Evolutionary conservation across 1,140 invertebrate genomes (phyloP).

Genomic region (Zaprionus davidi): DNA sequence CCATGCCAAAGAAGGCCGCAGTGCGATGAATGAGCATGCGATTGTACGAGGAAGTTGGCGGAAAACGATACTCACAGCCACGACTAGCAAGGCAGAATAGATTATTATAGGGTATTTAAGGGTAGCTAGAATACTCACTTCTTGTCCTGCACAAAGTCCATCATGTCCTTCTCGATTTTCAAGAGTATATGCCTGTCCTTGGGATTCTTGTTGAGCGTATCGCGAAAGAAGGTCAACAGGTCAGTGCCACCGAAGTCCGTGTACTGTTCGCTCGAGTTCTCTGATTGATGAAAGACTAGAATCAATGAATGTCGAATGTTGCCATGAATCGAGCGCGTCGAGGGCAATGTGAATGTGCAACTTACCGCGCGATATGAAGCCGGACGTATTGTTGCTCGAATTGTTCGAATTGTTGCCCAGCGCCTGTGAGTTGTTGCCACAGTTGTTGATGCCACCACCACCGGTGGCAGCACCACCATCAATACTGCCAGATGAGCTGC

Average conservation of each 20-base stretch:
- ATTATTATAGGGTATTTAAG: neutral
- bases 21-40: conserved; percentile 97
- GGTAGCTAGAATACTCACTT: conserved; percentile 86
- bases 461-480: conserved; percentile 42
- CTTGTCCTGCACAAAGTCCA: conserved; percentile 92
- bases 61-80: conserved; percentile 91
- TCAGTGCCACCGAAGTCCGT: conserved; percentile 92
- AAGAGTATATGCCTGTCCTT: conserved; percentile 94
- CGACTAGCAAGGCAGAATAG: conserved; percentile 78
- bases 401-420: conserved; percentile 54
- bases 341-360: conserved; percentile 27
- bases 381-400: conserved; percentile 81
- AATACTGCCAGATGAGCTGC: conserved; percentile 70
- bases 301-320: conserved; percentile 60
- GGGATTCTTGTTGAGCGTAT: conserved; percentile 94
- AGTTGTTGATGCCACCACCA: conserved; percentile 36
- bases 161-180: conserved; percentile 94
- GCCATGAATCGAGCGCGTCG: conserved; percentile 51
- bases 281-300: conserved; percentile 85
- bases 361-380: conserved; percentile 83
- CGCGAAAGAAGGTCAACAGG: conserved; percentile 93
- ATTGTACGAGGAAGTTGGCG: conserved; percentile 96
- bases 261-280: conserved; percentile 92
- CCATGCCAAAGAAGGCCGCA: conserved; percentile 96
- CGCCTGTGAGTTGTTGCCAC: conserved; percentile 34